phyloP scores from a whole-genome alignment of 1,140 invertebrate species.

The Heliconius himera region DNA sequence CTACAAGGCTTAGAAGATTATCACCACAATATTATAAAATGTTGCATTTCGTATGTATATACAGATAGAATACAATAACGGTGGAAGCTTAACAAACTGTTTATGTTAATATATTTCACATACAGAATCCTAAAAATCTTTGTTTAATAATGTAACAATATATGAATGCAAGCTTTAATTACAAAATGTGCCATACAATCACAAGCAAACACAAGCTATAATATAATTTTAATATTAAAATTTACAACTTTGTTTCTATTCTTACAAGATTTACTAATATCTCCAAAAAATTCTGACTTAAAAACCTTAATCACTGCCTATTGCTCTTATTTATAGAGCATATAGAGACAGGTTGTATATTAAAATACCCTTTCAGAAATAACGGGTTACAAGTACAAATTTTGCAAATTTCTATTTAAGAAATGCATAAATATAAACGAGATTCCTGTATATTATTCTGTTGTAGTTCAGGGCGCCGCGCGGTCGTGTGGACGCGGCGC shows the following conservation, averaged over 20 bases:
- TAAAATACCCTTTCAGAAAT: not conserved
- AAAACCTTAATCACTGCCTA: not conserved
- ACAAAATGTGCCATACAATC: not conserved
- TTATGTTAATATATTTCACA: not conserved
- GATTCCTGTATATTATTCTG: not conserved
- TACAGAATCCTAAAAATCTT: not conserved
- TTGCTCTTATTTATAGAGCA: not conserved
- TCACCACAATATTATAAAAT: too few species aligned
- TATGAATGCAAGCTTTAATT: not conserved
- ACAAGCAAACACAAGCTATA: not conserved
- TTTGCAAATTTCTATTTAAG: not conserved
- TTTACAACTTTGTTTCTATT: not conserved
- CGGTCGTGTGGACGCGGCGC: conserved; percentile 60
- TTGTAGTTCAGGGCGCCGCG: conserved; percentile 32
- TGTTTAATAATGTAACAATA: not conserved
- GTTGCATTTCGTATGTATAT: too few species aligned
- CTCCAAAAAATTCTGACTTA: not conserved
- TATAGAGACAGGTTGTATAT: not conserved
- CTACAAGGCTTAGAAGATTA: too few species aligned
- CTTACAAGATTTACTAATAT: not conserved
- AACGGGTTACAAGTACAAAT: not conserved
- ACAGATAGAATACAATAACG: too few species aligned
- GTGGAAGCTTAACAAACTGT: too few species aligned
- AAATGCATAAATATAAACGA: not conserved
- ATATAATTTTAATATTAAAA: not conserved